Conservation (phyloP, 1,140 invertebrate species). For the Mactra quadrangularis region DNA sequence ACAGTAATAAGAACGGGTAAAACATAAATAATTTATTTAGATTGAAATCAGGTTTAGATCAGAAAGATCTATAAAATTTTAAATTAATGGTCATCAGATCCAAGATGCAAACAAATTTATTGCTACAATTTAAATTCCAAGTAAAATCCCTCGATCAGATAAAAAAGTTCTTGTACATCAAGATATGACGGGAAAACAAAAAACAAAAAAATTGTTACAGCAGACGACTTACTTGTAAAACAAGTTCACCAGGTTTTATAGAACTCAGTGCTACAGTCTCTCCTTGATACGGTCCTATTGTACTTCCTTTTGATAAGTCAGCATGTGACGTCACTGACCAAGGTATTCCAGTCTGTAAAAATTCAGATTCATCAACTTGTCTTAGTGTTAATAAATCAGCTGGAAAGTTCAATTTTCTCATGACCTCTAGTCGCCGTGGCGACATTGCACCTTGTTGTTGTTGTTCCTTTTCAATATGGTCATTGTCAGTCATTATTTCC, state of each 20-base stretch:
- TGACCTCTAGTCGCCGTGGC: slow-evolving; percentile 40
- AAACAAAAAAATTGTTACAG: background rate
- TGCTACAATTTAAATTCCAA: no score
- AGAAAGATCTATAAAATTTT: no score
- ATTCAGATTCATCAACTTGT: slow-evolving; percentile 59
- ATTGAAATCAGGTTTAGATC: no score
- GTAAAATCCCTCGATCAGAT: no score
- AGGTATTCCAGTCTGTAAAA: slow-evolving; percentile 54
- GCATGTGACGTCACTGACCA: slow-evolving; percentile 39
- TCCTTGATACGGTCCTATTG: slow-evolving; percentile 46
- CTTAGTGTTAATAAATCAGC: slow-evolving; percentile 51
- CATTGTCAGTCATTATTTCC: background rate
- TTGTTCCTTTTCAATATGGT: slow-evolving; percentile 21
- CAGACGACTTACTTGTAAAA: slow-evolving; percentile 51
- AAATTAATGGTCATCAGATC: no score
- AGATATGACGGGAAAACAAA: no score
- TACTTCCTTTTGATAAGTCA: slow-evolving; percentile 38
- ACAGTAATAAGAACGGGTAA: no score
- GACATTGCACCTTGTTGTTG: slow-evolving; percentile 31
- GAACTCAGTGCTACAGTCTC: slow-evolving; percentile 55
- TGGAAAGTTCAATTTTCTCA: slow-evolving; percentile 50
- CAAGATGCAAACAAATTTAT: no score
- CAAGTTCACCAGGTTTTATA: slow-evolving; percentile 61
- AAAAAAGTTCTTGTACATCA: no score
- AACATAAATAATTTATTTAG: no score